Evolutionary conservation across 1,140 invertebrate genomes (phyloP).

Genomic region (Cydia strobilella): DNA sequence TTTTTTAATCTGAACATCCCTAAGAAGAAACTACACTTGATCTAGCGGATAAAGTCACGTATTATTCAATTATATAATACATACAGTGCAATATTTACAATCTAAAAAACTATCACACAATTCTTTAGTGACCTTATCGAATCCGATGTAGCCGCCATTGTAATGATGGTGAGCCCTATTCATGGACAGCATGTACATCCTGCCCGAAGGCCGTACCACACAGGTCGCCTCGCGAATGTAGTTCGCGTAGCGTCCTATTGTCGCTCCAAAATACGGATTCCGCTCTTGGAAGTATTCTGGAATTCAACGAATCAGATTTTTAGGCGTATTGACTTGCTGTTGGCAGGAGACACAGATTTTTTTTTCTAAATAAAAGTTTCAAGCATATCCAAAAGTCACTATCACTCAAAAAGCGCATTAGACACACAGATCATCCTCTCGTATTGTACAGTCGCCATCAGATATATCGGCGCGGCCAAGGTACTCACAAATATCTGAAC

Average conservation of each 20-base stretch:
- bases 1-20: too few relatives aligned
- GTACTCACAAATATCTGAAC: too few relatives aligned
- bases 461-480: too few relatives aligned
- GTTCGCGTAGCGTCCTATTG: conserved; percentile 95
- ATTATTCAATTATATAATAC: too few relatives aligned
- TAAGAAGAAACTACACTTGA: too few relatives aligned
- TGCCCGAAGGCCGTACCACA: conserved; percentile 72
- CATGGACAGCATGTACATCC: conserved; percentile 85
- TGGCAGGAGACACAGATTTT: too few relatives aligned
- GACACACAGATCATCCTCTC: too few relatives aligned
- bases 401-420: too few relatives aligned
- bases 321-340: background rate
- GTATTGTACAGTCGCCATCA: too few relatives aligned
- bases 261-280: conserved; percentile 95
- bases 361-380: too few relatives aligned
- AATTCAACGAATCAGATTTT: conserved; percentile 23
- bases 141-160: conserved; percentile 93
- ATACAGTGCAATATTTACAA: conserved; percentile 2
- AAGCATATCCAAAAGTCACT: too few relatives aligned
- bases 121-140: conserved; percentile 86
- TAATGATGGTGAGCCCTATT: conserved; percentile 88
- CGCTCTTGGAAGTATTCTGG: conserved; percentile 82
- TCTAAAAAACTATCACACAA: conserved; percentile 6
- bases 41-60: too few relatives aligned
- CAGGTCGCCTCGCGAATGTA: conserved; percentile 82